phyloP scores from a whole-genome alignment of 35 echinoderm and acorn worm genomes.

The Ophioderma brevispina region DNA sequence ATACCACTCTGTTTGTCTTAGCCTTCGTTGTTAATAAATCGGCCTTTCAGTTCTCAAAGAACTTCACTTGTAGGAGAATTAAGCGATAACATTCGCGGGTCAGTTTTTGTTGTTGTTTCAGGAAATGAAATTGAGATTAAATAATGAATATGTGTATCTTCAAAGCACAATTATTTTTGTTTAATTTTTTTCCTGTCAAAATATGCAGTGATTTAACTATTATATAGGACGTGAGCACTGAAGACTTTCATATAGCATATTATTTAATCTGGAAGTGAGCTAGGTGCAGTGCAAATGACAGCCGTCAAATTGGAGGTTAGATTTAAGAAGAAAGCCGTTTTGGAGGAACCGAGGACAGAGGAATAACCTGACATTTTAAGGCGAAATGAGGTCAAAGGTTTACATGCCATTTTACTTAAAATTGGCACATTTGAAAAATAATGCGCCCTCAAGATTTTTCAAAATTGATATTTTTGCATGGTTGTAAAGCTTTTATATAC shows the following conservation, averaged over 20 bases:
- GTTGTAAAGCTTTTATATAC: too few species aligned
- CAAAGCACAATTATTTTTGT: neutral
- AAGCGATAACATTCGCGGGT: neutral
- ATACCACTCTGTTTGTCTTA: neutral
- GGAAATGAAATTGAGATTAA: neutral
- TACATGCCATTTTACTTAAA: too few species aligned
- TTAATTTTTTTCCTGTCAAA: too few species aligned
- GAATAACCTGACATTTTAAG: too few species aligned
- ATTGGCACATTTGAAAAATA: too few species aligned
- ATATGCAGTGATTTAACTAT: neutral
- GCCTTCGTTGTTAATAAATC: neutral
- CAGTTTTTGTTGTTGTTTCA: constrained; percentile 8
- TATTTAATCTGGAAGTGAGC: neutral
- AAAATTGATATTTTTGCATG: too few species aligned
- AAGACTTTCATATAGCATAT: neutral
- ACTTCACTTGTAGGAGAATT: neutral
- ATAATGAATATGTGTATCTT: neutral
- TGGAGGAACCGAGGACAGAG: too few species aligned
- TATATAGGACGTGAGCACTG: neutral
- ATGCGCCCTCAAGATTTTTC: too few species aligned
- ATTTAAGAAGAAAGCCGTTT: neutral
- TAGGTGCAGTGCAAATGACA: neutral
- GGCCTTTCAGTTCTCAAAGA: neutral
- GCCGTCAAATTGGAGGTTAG: neutral
- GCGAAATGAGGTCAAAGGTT: too few species aligned